Base-by-base conservation (phyloP, 2,113 vertebrate genomes). In the Alethe castanea region DNA sequence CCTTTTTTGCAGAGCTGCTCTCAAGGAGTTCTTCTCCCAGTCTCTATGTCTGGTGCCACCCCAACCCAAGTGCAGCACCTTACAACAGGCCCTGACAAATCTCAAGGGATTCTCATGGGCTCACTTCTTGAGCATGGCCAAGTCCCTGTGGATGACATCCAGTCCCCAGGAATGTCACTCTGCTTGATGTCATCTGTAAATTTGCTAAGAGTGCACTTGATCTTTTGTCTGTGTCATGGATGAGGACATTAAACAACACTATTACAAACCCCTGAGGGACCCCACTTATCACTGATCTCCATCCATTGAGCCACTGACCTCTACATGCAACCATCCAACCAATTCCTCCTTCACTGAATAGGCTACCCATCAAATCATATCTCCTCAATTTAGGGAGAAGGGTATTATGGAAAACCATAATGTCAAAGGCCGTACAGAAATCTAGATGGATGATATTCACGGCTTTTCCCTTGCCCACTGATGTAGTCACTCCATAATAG, bases 131-230 rank as follows among this genome's bases (percentile, higher is more conserved):
- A 79, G 38, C 50, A 60, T 54, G 23, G 38, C 15, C 48, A 36
- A 24, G 29, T 67, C 47, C 22, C 26, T 86, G 47, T 61, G 40
- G 8, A 52, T 67, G 28, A 6, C 59, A 40, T 36, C 14, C 8
- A 6, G 0, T 78, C 33, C 19, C 14, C 35, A 8, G 9, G 19
- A 3, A 3, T 12, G 12, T 65, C 6, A 16, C 19, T 66, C 33
- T 36, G 5, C 19, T 83, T 70, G 42, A 6, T 76, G 36, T 13
- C 9, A 23, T 23, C 13, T 42, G 8, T 36, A 61, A 52, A 52
- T 12, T 65, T 74, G 11, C 29, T 56, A 11, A 65, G 11, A 18
- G 12, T 83, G 19, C 25, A 50, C 19, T 81, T 3, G 1, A 40
- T 59, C 16, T 24, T n/a, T 61, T 83, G 11, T 25, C 36, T 52